Percentiles rank a stretch among this genome's conserved stretches.
phyloP scores from a whole-genome alignment of 2,113 vertebrate genomes.

The Struthio camelus region DNA sequence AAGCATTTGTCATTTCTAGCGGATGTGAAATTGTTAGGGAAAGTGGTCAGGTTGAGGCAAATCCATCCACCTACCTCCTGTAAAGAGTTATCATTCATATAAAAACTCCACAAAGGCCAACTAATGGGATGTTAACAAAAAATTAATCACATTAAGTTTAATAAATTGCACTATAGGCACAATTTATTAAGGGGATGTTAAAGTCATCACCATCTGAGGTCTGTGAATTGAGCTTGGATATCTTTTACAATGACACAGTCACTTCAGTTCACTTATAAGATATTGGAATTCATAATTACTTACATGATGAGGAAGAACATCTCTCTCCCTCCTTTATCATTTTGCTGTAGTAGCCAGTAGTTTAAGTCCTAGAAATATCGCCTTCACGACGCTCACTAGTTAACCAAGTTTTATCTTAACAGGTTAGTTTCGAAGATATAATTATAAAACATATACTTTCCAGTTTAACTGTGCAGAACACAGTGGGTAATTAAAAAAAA shows the following conservation, averaged over 20 bases:
- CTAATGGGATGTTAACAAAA: no score
- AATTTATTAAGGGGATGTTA: neutral
- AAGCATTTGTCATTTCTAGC: no score
- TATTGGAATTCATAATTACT: neutral
- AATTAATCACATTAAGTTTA: neutral
- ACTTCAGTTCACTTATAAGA: neutral
- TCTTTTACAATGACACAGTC: neutral
- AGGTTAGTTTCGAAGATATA: neutral
- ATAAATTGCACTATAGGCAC: neutral
- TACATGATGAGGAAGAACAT: neutral
- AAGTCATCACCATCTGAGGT: neutral
- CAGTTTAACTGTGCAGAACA: neutral
- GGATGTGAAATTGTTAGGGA: no score
- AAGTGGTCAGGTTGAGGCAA: no score
- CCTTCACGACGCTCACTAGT: neutral
- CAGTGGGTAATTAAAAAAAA: neutral
- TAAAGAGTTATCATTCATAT: no score
- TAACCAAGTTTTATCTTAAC: neutral
- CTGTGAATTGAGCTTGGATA: neutral
- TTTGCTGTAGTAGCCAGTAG: neutral
- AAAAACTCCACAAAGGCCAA: no score
- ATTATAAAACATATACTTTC: neutral
- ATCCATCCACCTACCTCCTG: no score
- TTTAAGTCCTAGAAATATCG: neutral
- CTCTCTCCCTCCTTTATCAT: neutral